Conservation (phyloP, 1,140 invertebrate species). For the Drosophila miranda region DNA sequence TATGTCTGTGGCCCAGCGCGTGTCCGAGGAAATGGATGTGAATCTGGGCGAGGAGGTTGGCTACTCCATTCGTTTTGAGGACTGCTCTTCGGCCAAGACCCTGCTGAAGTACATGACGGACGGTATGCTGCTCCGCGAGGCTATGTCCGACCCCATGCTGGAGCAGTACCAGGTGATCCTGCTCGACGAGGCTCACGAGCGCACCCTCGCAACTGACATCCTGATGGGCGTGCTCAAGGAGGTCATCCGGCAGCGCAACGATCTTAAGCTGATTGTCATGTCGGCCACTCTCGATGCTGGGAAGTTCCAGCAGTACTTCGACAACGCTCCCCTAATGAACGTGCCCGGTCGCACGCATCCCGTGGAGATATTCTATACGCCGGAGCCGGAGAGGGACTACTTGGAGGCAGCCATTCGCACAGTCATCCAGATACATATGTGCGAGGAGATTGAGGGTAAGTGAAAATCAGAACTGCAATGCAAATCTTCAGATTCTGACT, state of each 20-base stretch:
- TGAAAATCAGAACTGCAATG: neutral
- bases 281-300: constrained; percentile 99
- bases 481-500: neutral
- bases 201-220: constrained; percentile 99
- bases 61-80: constrained; percentile 99
- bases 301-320: constrained; percentile 99
- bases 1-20: constrained; percentile 99
- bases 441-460: constrained; percentile 93
- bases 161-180: constrained; percentile 98
- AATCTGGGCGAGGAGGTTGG: constrained; percentile 97
- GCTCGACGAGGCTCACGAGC: constrained; percentile 99
- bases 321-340: constrained; percentile 99
- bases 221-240: constrained; percentile 99
- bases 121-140: constrained; percentile 99
- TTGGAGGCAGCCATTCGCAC: constrained; percentile 99
- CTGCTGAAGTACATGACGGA: constrained; percentile 98
- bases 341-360: constrained; percentile 97
- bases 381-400: constrained; percentile 99
- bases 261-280: constrained; percentile 99
- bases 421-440: constrained; percentile 99
- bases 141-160: constrained; percentile 99
- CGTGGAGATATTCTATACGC: constrained; percentile 99
- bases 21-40: constrained; percentile 99
- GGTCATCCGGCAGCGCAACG: constrained; percentile 95
- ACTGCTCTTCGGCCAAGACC: constrained; percentile 98